These are phyloP conservation scores for Pomatostomus ruficeps DNA, from an alignment of 2,113 vertebrate species.

Conservation along the genomic window DNA sequence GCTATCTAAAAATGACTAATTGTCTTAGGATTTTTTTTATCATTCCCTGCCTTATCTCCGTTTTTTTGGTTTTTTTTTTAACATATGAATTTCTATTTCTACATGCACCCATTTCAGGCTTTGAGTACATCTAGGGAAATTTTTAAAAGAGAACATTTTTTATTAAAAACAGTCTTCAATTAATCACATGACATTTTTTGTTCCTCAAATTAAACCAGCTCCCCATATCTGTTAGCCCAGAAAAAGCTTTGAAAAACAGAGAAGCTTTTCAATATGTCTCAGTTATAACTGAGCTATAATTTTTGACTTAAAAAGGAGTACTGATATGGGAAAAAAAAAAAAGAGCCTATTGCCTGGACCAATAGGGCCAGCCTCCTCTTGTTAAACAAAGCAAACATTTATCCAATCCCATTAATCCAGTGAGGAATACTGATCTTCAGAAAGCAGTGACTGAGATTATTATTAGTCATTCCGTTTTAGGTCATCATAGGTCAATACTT, in stretches of 20 bases:
- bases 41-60: not conserved
- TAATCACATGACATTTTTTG: not conserved
- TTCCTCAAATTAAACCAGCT: not conserved
- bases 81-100: not conserved
- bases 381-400: not conserved
- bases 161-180: not conserved
- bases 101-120: not conserved
- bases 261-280: not conserved
- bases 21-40: not conserved
- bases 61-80: not conserved
- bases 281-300: not conserved
- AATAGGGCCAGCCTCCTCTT: not conserved
- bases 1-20: not conserved
- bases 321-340: not conserved
- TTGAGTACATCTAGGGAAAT: not conserved
- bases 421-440: not conserved
- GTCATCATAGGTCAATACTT: not conserved
- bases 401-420: not conserved
- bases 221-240: not conserved
- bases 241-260: not conserved
- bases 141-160: not conserved
- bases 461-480: not conserved
- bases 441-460: not conserved
- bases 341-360: not conserved
- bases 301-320: not conserved